Evolutionary conservation across 1,140 invertebrate genomes (phyloP).

Genomic region (Lasaia peninsularis): DNA sequence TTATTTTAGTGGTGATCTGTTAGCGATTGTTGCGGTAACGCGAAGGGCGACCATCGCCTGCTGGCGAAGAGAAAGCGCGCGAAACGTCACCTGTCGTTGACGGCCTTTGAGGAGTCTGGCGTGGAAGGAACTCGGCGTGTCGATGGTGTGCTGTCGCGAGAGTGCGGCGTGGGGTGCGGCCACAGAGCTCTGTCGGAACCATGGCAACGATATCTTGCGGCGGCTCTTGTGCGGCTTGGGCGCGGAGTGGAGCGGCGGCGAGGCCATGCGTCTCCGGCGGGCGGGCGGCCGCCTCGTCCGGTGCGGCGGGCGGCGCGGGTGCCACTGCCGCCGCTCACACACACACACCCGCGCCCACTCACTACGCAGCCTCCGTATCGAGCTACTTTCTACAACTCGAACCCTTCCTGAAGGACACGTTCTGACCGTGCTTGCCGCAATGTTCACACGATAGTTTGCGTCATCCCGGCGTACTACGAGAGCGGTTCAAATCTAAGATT

Average conservation of each 20-base stretch:
- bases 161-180: slow-evolving; percentile 83
- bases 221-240: slow-evolving; percentile 82
- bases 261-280: slow-evolving; percentile 33
- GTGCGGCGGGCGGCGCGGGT: slow-evolving; percentile 50
- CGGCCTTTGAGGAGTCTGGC: slow-evolving; percentile 78
- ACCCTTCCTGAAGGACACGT: slow-evolving; percentile 40
- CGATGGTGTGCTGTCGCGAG: slow-evolving; percentile 91
- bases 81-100: slow-evolving; percentile 56
- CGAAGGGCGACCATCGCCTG: background rate
- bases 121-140: slow-evolving; percentile 90
- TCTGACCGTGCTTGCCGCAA: slow-evolving; percentile 35
- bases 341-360: slow-evolving; percentile 40
- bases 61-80: background rate
- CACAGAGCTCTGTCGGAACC: slow-evolving; percentile 89
- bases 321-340: slow-evolving; percentile 49
- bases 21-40: background rate
- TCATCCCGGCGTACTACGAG: background rate
- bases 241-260: slow-evolving; percentile 59
- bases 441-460: slow-evolving; percentile 1
- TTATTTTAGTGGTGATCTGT: background rate
- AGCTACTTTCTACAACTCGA: slow-evolving; percentile 56
- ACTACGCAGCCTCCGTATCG: slow-evolving; percentile 75
- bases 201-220: slow-evolving; percentile 91
- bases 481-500: too few relatives aligned
- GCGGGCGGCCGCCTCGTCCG: slow-evolving; percentile 51